Conservation (phyloP, 2,888 invertebrate species). For the Tenthredo livida region DNA sequence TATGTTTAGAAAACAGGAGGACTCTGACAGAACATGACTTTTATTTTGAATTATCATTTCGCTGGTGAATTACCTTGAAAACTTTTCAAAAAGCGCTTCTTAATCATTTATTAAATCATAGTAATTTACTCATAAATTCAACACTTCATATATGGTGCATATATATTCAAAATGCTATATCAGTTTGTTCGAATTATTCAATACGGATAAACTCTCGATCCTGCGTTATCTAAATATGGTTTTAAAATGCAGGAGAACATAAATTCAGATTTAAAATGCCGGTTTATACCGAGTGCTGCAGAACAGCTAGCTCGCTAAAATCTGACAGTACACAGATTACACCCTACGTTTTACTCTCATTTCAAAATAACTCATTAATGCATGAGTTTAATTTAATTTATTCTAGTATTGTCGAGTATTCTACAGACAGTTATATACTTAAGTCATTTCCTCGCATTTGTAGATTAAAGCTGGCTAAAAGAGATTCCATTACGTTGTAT, state of each 20-base stretch:
- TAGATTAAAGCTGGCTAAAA: neutral
- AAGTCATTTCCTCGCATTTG: neutral
- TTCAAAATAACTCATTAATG: neutral
- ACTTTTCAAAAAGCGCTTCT: neutral
- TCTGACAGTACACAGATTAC: slow-evolving; percentile 36
- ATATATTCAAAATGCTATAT: neutral
- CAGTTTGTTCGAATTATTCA: slow-evolving; percentile 34
- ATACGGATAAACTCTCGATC: slow-evolving; percentile 22
- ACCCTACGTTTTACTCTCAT: neutral
- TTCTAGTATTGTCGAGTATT: neutral
- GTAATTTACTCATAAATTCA: slow-evolving; percentile 19
- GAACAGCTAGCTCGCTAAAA: neutral
- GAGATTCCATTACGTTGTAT: neutral
- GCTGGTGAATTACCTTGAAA: neutral
- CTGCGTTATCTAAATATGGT: slow-evolving; percentile 41
- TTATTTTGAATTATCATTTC: neutral
- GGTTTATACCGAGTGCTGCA: neutral
- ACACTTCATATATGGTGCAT: slow-evolving; percentile 7
- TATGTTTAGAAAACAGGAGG: neutral
- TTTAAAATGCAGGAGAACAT: slow-evolving; percentile 35
- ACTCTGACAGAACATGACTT: neutral
- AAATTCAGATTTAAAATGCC: slow-evolving; percentile 40
- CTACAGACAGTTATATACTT: neutral
- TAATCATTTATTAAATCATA: neutral
- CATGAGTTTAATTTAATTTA: neutral